Evolutionary conservation across 2,113 vertebrate species (phyloP).

Genomic region (Aegotheles bennettii): DNA sequence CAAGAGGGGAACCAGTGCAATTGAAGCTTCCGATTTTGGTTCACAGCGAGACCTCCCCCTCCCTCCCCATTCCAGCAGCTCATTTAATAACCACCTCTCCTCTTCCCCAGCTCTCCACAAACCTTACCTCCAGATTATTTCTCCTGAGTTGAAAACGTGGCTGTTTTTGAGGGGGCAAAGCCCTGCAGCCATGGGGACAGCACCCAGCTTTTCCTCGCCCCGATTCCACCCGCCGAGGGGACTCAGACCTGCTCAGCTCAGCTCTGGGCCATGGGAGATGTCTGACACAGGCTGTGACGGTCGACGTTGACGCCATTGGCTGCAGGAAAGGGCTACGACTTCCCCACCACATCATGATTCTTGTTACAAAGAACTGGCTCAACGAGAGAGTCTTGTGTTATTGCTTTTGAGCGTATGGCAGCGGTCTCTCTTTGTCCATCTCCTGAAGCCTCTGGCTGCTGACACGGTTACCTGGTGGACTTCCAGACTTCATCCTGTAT

Average conservation of each 20-base stretch:
- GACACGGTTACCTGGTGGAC: not conserved
- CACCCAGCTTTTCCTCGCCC: not conserved
- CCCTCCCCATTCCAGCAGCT: not conserved
- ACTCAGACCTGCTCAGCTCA: not conserved
- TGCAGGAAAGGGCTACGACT: not conserved
- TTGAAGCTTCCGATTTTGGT: not conserved
- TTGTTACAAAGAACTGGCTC: not conserved
- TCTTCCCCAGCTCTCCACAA: not conserved
- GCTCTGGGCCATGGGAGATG: not conserved
- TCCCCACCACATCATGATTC: not conserved
- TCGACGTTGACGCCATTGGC: fast-evolving
- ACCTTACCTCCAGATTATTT: not conserved
- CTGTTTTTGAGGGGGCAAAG: not conserved
- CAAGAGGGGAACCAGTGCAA: fast-evolving
- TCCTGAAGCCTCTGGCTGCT: not conserved
- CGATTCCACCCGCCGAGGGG: fast-evolving
- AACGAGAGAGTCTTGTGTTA: not conserved
- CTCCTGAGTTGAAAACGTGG: fast-evolving
- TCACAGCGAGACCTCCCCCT: not conserved
- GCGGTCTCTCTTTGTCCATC: not conserved
- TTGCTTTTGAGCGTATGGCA: not conserved
- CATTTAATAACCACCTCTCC: not conserved
- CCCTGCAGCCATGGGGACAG: too few species aligned
- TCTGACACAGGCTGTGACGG: not conserved
- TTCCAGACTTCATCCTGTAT: not conserved